Evolutionary conservation across 2,113 vertebrate genomes (phyloP), one percentile per base, ranked within the genome.

Genomic region (Tylochromis polylepis): DNA sequence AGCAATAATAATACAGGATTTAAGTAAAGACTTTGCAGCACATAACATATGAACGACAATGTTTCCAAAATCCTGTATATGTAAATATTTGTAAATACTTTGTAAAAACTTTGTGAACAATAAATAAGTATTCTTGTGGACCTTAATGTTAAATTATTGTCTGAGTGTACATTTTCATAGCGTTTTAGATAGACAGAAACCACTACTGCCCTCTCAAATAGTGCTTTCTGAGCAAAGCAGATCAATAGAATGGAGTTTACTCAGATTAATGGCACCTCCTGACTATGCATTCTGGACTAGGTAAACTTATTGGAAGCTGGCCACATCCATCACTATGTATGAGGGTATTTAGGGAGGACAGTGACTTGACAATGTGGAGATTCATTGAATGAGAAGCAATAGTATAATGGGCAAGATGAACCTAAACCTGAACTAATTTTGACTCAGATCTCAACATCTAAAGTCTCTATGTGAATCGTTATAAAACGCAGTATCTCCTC

Each of bases 231-330:
- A 34, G 29, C 70, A 41, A 83, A 75, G 22, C 41, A 67, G 70
- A 82, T 88, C 82, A 88, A 79, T 72, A 36, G 8, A 41, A 38
- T 38, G 56, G 80, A 12, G n/a, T 75, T 77, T 46, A 83, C 34
- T 36, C 53, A 89, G 83, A 92, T 87, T 84, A 90, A 88, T 88
- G 41, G 75, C 55, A 31, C 84, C 27, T 78, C 57, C 49, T 77
- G 67, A 88, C 22, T 79, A 27, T 88, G 85, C 58, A 87, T 79
- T 88, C 82, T 89, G 77, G 12, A 91, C 65, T 49, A 60, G 27
- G 56, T 86, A 77, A 81, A 87, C 18, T n/a, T 86, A 85, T 67
- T 84, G 85, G 81, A 88, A 78, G 85, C 38, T 18, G 20, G 75
- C 67, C 20, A 16, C 85, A 83, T 92, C 87, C 79, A 79, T 90